Percentiles rank a stretch among this genome's conserved stretches.
Evolutionary conservation across 2,888 invertebrate genomes (phyloP).

Genomic region (Philonicus albiceps): DNA sequence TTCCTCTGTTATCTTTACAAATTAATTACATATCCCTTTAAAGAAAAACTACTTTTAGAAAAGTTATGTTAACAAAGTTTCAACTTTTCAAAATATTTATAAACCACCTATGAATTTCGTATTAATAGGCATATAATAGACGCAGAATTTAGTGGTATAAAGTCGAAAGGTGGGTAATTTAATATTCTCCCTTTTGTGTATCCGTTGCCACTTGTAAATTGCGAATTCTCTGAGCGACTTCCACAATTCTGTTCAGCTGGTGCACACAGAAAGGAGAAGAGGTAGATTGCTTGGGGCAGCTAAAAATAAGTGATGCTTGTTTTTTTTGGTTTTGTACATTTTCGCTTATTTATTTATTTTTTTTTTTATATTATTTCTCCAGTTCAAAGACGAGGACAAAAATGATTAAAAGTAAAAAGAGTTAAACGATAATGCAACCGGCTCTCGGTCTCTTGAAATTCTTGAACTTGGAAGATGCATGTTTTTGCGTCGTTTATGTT

Average conservation of each 20-base stretch:
- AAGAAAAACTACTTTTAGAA: no score
- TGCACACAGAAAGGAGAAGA: not conserved
- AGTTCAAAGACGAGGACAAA: not conserved
- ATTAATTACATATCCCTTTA: no score
- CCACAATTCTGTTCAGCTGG: not conserved
- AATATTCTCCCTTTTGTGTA: not conserved
- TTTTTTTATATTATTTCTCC: constrained; percentile 9
- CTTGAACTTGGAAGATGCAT: constrained; percentile 30
- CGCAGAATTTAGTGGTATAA: not conserved
- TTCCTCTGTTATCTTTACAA: no score
- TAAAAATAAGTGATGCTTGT: constrained; percentile 32
- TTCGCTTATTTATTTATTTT: not conserved
- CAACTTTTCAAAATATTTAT: not conserved
- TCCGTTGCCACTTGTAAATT: not conserved
- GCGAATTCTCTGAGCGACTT: not conserved
- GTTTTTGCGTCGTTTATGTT: constrained; percentile 56
- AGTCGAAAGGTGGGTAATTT: not conserved
- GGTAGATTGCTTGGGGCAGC: not conserved
- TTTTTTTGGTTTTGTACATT: constrained; percentile 23
- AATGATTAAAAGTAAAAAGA: constrained; percentile 35
- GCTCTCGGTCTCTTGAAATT: constrained; percentile 29
- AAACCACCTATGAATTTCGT: no score
- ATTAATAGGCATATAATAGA: not conserved
- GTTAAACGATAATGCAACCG: constrained; percentile 20
- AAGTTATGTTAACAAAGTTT: no score